Evolutionary conservation across 2,113 vertebrate genomes (phyloP), one percentile per base, ranked within the genome.

Genomic region (Leptobrachium leishanense): DNA sequence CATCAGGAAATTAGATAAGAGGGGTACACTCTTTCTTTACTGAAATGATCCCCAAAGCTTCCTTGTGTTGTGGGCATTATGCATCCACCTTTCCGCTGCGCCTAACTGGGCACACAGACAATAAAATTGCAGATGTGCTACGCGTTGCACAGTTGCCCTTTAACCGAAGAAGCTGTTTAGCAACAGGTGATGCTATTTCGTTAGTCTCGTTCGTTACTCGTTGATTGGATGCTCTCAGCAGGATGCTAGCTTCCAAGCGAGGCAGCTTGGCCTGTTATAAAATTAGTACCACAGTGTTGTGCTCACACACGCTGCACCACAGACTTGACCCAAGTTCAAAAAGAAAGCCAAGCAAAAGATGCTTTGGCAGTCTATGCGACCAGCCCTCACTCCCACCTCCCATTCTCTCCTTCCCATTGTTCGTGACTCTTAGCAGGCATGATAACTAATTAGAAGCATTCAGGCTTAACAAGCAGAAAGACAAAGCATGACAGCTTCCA

Each of bases 401-500:
- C 69, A 75, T 59, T 77, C 13, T 75, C 46, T 54, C 84, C 2
- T 2, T 39, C 0, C 50, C 77, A 82, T 86, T 88, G 80, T 87
- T 77, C 2, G 79, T 68, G 72, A 71, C 77, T 85, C 41, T 90
- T 84, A 83, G 84, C 50, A 66, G 82, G 66, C 5, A 39, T 85
- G 82, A 84, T 86, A 90, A 93, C 91, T 94, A 93, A 93, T 95
- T 90, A 90, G 89, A 88, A 90, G 86, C 91, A 92, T 95, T 95
- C 77, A 83, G 86, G 92, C 88, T 93, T 94, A 95, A 91, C 84
- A 89, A 91, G 92, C 90, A 94, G 91, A 89, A 94, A 90, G 89
- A 93, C 87, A 84, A 91, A 93, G 89, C 83, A 54, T 92, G 94
- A 93, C 92, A 94, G 91, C 88, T 90, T 83, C 82, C 81, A 87